Percentiles rank a stretch among this genome's conserved stretches.
phyloP scores from a whole-genome alignment of 2,888 invertebrate species.

The Mycalesis mineus region DNA sequence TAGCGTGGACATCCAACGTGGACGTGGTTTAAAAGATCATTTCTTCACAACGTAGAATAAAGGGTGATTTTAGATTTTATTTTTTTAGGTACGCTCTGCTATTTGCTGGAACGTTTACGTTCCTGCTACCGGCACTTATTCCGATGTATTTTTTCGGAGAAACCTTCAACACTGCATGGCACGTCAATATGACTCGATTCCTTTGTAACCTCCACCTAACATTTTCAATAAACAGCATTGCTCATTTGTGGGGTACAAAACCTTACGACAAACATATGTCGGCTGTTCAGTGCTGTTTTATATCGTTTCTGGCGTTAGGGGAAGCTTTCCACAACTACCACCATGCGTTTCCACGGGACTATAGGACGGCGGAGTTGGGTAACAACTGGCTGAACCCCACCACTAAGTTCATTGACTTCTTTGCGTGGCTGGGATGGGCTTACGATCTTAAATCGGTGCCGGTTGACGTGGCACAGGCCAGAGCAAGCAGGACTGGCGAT shows the following conservation, averaged over 20 bases:
- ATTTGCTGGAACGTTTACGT: conserved; percentile 79
- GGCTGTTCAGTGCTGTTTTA: conserved; percentile 32
- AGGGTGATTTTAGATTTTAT: no score
- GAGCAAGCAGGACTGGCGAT: conserved; percentile 40
- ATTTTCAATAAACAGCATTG: background rate
- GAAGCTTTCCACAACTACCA: conserved; percentile 48
- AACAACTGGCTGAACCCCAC: conserved; percentile 30
- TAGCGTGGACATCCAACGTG: no score
- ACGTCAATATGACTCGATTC: conserved; percentile 68
- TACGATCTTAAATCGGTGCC: conserved; percentile 47
- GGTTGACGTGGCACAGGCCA: conserved; percentile 31
- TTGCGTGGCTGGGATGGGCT: conserved; percentile 37
- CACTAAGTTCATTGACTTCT: conserved; percentile 48
- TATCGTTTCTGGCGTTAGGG: conserved; percentile 35
- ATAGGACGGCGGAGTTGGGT: conserved; percentile 39
- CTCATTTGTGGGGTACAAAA: no score
- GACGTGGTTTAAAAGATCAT: no score
- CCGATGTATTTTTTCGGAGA: conserved; percentile 80
- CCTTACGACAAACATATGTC: no score
- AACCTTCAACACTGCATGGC: conserved; percentile 49
- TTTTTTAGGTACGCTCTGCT: conserved; percentile 75
- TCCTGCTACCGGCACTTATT: conserved; percentile 39
- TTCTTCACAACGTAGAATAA: no score
- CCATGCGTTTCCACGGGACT: conserved; percentile 51
- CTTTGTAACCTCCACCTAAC: conserved; percentile 65